Base-by-base conservation (phyloP, 1,140 invertebrate species). In the Danaus plexippus region DNA sequence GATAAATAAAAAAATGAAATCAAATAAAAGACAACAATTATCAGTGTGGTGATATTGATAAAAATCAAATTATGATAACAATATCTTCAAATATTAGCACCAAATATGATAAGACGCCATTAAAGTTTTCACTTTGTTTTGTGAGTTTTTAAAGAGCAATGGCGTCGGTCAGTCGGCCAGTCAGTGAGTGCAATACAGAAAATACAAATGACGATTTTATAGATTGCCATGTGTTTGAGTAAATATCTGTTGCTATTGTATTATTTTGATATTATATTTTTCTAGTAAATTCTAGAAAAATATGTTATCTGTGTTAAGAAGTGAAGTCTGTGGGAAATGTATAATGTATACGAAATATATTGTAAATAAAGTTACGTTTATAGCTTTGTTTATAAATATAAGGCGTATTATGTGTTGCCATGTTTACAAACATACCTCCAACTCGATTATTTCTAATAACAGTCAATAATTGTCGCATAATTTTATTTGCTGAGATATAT, bases 41-140 rank as follows among this genome's bases (percentile, higher is more conserved):
- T 15, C 15, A 32, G 22, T 6, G 22, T 32, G 22, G 0, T 32
- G 22, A 18, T 46, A 10, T 44, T 43, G 48, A 40, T 59, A 55
- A 55, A 11, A 62, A 57, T 61, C 54, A 46, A 43, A 47, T 52
- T 52, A 54, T 32, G 47, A 54, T 63, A 57, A 59, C 54, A 51
- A 47, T 12, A 15, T 43, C 22, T 22, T 13, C 40, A 42, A 54
- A 54, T 11, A 46, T 54, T 43, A 52, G 44, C 32, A 41, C 32
- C 9, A 58, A 57, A 57, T 47, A 9, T 43, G 61, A 66, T 66
- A 66, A 63, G 51, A 57, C 46, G 49, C 47, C 57, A 60, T 64
- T 59, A 12, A 45, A 40, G 18, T 48, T 42, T 54, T 32, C 52
- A 2, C 12, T 51, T 22, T 18, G 51, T 40, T 32, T 45, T 52